These are phyloP conservation scores for Genyomyrus donnyi DNA, from an alignment of 2,113 vertebrate genomes.

Conservation along the genomic window DNA sequence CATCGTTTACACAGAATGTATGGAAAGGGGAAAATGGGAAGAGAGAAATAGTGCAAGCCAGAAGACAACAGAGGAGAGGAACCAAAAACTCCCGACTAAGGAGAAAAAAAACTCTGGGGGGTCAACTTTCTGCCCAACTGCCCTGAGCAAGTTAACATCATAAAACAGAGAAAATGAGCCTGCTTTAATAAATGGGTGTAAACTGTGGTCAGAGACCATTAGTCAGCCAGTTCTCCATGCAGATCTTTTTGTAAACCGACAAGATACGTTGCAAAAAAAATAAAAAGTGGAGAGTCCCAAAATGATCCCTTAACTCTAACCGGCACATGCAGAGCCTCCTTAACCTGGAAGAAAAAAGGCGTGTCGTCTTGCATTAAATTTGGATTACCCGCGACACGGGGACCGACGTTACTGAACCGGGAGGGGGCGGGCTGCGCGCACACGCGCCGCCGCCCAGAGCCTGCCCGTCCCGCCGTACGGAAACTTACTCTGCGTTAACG, in stretches of 20 bases:
- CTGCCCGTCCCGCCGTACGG: neutral
- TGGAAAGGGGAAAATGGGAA: neutral
- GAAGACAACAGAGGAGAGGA: neutral
- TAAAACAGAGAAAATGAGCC: neutral
- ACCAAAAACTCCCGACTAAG: neutral
- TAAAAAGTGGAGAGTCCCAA: neutral
- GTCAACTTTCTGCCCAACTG: neutral
- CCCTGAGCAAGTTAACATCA: neutral
- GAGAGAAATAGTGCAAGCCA: neutral
- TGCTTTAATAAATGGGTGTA: neutral
- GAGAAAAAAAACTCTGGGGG: neutral
- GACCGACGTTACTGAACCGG: neutral
- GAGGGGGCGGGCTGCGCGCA: neutral
- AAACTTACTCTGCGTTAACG: conserved; percentile 81
- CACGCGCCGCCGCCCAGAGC: neutral
- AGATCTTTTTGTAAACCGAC: neutral
- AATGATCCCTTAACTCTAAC: neutral
- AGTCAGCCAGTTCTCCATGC: neutral
- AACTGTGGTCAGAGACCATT: neutral
- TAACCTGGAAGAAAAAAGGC: neutral
- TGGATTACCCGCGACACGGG: neutral
- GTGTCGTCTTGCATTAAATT: neutral
- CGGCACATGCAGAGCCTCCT: neutral
- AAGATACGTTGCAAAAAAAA: neutral
- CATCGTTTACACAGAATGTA: neutral